These are phyloP conservation scores for Microtus ochrogaster DNA, from an alignment of 2,113 vertebrate genomes.

Conservation along the genomic window DNA sequence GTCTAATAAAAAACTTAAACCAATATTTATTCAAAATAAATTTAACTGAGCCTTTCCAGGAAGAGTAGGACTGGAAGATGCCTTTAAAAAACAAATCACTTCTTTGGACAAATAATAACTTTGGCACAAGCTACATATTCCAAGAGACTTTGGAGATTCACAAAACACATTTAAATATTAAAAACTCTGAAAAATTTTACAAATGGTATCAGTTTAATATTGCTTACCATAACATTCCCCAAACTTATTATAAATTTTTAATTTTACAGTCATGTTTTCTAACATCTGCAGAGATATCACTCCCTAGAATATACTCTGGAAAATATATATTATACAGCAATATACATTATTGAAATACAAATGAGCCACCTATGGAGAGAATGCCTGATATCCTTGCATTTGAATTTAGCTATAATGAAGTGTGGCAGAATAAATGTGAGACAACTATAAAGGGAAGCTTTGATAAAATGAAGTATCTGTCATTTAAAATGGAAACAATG, in stretches of 20 bases:
- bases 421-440: not conserved
- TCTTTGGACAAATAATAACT: slow-evolving; percentile 61
- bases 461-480: not conserved
- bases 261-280: not conserved
- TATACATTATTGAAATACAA: slow-evolving; percentile 3
- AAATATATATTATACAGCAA: not conserved
- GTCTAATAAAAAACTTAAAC: not conserved
- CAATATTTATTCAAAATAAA: not conserved
- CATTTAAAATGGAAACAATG: not conserved
- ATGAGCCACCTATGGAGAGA: not conserved
- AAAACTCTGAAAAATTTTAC: slow-evolving; percentile 47
- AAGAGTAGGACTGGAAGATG: not conserved
- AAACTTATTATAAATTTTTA: slow-evolving; percentile 46
- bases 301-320: not conserved
- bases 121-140: not conserved
- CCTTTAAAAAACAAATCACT: not conserved
- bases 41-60: slow-evolving; percentile 34
- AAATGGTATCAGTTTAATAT: slow-evolving; percentile 34
- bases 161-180: slow-evolving; percentile 52
- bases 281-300: slow-evolving; percentile 35
- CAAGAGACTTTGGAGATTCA: slow-evolving; percentile 39
- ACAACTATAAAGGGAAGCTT: not conserved
- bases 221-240: slow-evolving; percentile 22
- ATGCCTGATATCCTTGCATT: not conserved
- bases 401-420: not conserved